Evolutionary conservation across 1,140 invertebrate species (phyloP).

Genomic region (Leptinotarsa texana): DNA sequence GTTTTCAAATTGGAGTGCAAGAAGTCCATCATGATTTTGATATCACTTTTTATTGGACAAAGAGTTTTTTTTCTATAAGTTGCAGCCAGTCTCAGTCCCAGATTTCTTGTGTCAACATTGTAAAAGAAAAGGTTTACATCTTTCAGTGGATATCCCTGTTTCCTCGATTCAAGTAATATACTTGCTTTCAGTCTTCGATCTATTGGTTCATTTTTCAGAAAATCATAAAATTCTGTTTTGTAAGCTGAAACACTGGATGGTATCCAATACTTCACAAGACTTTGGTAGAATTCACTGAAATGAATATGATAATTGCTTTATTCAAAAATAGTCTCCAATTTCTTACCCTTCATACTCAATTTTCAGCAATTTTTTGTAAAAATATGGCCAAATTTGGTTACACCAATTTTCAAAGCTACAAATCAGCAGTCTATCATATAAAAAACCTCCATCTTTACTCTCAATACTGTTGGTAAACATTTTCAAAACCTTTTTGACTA

Average conservation of each 20-base stretch:
- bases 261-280: slow-evolving; percentile 42
- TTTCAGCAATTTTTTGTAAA: slow-evolving; percentile 26
- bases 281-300: slow-evolving; percentile 43
- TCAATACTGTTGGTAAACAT: slow-evolving; percentile 40
- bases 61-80: slow-evolving; percentile 26
- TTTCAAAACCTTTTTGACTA: slow-evolving; percentile 33
- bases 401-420: slow-evolving; percentile 35
- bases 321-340: slow-evolving; percentile 11
- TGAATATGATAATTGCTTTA: background rate
- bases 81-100: slow-evolving; percentile 32
- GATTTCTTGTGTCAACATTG: slow-evolving; percentile 22
- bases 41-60: slow-evolving; percentile 21
- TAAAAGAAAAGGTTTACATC: slow-evolving; percentile 23
- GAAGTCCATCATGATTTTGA: slow-evolving; percentile 20
- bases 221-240: slow-evolving; percentile 30
- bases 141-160: slow-evolving; percentile 12
- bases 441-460: slow-evolving; percentile 39
- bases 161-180: slow-evolving; percentile 33
- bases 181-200: slow-evolving; percentile 27
- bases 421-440: slow-evolving; percentile 32
- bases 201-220: slow-evolving; percentile 24
- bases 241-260: slow-evolving; percentile 33
- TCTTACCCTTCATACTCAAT: slow-evolving; percentile 38
- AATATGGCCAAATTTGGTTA: slow-evolving; percentile 34
- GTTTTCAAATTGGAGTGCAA: slow-evolving; percentile 19